Conservation (phyloP, 1,140 invertebrate species). For the Xylocopa sonorina region DNA sequence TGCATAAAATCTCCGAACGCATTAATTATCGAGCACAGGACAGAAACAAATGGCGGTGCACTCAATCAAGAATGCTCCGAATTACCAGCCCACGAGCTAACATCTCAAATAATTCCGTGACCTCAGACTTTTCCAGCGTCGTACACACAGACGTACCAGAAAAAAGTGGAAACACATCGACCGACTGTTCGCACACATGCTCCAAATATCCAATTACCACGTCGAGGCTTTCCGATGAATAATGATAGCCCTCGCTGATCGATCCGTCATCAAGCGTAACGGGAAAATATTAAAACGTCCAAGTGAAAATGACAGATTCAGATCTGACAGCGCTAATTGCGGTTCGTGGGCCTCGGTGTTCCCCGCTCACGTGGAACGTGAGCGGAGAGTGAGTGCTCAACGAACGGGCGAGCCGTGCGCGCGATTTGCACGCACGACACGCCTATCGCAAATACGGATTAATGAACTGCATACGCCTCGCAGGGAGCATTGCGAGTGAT, state of each 20-base stretch:
- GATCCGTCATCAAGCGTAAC: slow-evolving; percentile 3
- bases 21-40: not conserved
- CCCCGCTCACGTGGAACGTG: not conserved
- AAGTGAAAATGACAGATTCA: slow-evolving; percentile 46
- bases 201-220: not conserved
- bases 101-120: not conserved
- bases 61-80: not conserved
- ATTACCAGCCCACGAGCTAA: not conserved
- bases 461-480: slow-evolving; percentile 71
- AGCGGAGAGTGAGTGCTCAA: slow-evolving; percentile 63
- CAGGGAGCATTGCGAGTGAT: slow-evolving; percentile 69
- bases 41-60: not conserved
- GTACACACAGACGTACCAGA: not conserved
- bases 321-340: slow-evolving; percentile 53
- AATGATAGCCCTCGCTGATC: slow-evolving; percentile 1
- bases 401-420: slow-evolving; percentile 29
- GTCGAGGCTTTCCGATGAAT: slow-evolving; percentile 2
- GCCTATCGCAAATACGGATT: slow-evolving; percentile 71
- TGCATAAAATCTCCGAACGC: slow-evolving; percentile 5
- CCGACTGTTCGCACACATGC: not conserved
- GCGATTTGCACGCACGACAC: slow-evolving; percentile 42
- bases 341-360: not conserved
- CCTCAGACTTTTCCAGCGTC: not conserved
- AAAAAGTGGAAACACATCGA: not conserved
- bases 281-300: slow-evolving; percentile 40